phyloP scores from a whole-genome alignment of 1,140 invertebrate genomes.

The Acromyrmex echinatior region DNA sequence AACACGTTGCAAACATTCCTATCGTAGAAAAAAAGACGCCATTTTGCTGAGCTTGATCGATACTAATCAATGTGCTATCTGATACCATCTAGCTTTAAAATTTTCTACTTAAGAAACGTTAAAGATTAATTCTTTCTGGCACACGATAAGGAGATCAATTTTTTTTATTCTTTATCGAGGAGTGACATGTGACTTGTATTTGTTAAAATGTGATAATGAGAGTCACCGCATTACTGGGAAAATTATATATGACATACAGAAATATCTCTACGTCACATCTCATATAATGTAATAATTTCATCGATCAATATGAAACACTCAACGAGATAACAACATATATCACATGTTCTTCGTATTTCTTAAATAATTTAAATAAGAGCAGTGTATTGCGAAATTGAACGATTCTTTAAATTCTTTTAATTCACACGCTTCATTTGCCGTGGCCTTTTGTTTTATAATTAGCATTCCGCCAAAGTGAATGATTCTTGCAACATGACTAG shows the following conservation, averaged over 20 bases:
- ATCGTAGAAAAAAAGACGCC: conserved; percentile 19
- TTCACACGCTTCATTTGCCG: neutral
- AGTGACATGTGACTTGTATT: neutral
- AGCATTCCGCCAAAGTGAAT: neutral
- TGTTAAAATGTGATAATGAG: neutral
- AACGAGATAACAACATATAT: neutral
- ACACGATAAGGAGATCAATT: conserved; percentile 33
- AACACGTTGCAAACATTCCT: conserved; percentile 1
- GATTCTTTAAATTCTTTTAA: neutral
- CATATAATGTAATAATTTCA: neutral
- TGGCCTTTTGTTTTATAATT: neutral
- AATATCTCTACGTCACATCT: neutral
- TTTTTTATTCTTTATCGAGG: conserved; percentile 27
- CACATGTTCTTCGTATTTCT: neutral
- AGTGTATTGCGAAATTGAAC: neutral
- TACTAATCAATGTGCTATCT: conserved; percentile 54
- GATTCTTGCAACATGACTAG: neutral
- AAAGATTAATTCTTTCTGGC: conserved; percentile 1
- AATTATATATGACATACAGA: neutral
- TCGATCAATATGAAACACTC: neutral
- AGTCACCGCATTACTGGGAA: neutral
- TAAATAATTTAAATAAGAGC: neutral
- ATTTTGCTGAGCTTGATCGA: neutral
- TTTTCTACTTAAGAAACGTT: neutral
- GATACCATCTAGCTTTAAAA: conserved; percentile 44